Conservation (phyloP, 2,113 vertebrate genomes). For the Lipophrys pholis region DNA sequence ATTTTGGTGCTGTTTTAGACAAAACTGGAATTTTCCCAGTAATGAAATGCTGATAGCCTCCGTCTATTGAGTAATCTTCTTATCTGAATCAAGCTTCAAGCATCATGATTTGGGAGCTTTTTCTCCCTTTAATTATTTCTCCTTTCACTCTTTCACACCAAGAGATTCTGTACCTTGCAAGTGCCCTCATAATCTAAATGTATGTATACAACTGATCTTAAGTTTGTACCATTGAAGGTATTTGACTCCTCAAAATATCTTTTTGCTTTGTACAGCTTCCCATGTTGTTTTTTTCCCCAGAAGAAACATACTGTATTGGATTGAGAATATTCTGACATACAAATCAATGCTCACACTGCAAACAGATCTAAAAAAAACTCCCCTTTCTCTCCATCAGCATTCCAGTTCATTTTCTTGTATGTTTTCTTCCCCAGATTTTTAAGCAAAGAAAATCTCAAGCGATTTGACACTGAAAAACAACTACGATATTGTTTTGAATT, state of each 20-base stretch:
- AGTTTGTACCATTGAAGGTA: conserved; percentile 17
- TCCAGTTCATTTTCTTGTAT: conserved; percentile 7
- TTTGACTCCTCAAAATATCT: too few relatives aligned
- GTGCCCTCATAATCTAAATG: conserved; percentile 30
- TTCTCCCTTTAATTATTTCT: conserved; percentile 24
- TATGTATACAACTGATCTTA: too few relatives aligned
- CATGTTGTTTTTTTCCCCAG: too few relatives aligned
- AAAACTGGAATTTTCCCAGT: conserved; percentile 18
- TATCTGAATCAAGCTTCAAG: conserved; percentile 51
- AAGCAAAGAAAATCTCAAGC: conserved; percentile 1
- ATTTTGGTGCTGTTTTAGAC: conserved; percentile 51
- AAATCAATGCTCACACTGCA: conserved; percentile 9
- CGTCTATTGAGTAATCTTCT: conserved; percentile 50
- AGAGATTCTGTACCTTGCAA: conserved; percentile 21
- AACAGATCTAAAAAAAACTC: conserved; percentile 6
- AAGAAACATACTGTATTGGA: not conserved
- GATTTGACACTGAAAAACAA: conserved; percentile 22
- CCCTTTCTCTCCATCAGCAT: conserved; percentile 25
- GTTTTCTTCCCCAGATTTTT: conserved; percentile 12
- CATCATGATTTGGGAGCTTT: conserved; percentile 33
- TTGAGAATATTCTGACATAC: not conserved
- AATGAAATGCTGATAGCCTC: conserved; percentile 47
- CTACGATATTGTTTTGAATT: conserved; percentile 8
- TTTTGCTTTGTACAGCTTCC: too few relatives aligned
- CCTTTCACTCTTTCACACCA: conserved; percentile 22